Base-by-base conservation (phyloP, 2,888 invertebrate genomes). In the Drosophila neotestacea region DNA sequence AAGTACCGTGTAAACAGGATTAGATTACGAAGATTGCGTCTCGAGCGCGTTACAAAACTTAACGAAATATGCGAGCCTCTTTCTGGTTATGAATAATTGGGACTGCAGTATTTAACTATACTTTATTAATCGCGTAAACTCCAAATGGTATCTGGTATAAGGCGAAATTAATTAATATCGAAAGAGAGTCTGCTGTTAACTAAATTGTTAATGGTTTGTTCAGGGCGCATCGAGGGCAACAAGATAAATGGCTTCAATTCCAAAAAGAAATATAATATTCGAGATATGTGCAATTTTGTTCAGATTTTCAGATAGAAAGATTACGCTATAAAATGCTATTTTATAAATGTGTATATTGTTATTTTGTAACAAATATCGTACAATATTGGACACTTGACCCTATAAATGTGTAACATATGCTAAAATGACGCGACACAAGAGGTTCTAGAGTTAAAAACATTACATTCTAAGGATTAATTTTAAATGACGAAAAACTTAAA, bases 81-180 rank as follows among this genome's bases (percentile, higher is more conserved):
- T 70, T 73, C 66, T 64, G 67, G 47, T 68, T 71, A 48, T 46
- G 66, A 52, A 41, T 28, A 67, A 62, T 79, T 76, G 77, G 76
- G 76, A 88, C 79, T 82, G 79, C 81, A 87, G 77, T 84, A 80
- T 81, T 87, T 88, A 75, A 78, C 75, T 78, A 81, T 79, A 83
- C 44, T 28, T 13, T 39, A 52, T 77, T 80, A 77, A 79, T 74
- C 65, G 64, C 68, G n/a, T 30, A 63, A 48, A 61, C 48, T 60
- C 63, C 62, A 54, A 76, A 80, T 79, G 88, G 85, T 87, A 81
- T 77, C 85, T 87, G 85, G 84, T 56, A 46, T 48, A 51, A 28
- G 44, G 42, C 46, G 52, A 55, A 46, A 42, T 27, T 42, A 55
- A 55, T 55, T 13, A 41, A 55, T 48, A 54, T 32, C 16, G 28